Evolutionary conservation across 2,888 invertebrate species (phyloP), one percentile per base, ranked within the genome.

Genomic region (Fragum whitleyi): DNA sequence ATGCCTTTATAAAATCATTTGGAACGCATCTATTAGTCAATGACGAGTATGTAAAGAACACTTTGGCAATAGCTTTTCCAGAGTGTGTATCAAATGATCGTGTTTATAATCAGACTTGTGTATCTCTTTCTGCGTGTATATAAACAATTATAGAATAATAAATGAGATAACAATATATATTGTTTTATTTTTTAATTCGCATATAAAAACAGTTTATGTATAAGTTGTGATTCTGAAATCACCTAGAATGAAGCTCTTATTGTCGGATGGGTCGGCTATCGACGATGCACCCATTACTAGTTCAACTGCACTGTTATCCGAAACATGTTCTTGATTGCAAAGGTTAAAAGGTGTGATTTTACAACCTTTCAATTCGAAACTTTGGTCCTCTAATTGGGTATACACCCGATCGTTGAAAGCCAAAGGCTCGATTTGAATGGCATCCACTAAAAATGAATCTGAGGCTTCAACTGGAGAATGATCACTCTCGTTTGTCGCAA

Each of bases 31-130:
- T 53, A 21, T 62, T 53, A 21, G 36, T 39, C 2, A 77, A 77
- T 71, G 77, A 77, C 53, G 62, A 19, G 16, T 77, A 47, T 65
- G 65, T 77, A 14, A 28, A 39, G 11, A 53, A 77, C 26, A 53
- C 26, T 19, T 39, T 77, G 62, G 9, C 53, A n/a, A 2, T 19
- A 7, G 77, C 77, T n/a, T 77, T 71, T 42, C 42, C 71, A 26
- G 29, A 71, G 55, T 77, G 77, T 65, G 51, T 71, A 16, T 53
- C 53, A 55, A 55, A 77, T 71, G 67, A 39, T 55, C 39, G n/a
- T 53, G 53, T n/a, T 21, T 32, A 65, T 62, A 65, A 74, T 62
- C 73, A 74, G 73, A 74, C 32, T n/a, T 65, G 73, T 59, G 29
- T 21, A 23, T 11, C 71, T 11, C 26, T 69, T 23, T 36, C 6